Conservation (phyloP, 1,140 invertebrate species). For the Choristoneura fumiferana region DNA sequence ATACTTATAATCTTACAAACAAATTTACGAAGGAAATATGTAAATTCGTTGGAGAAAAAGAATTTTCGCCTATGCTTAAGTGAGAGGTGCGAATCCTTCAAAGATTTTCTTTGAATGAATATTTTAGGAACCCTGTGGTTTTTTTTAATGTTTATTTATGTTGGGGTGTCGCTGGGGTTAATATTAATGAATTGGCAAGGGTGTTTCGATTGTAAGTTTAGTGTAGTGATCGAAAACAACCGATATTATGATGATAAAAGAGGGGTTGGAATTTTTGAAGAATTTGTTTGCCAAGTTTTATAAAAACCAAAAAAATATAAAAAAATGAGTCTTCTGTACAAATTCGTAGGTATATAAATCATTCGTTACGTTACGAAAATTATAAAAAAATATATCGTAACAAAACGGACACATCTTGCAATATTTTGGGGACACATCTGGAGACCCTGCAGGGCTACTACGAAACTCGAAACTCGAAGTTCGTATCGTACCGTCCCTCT, state of each 20-base stretch:
- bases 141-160: slow-evolving; percentile 66
- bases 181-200: slow-evolving; percentile 41
- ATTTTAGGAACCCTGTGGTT: slow-evolving; percentile 54
- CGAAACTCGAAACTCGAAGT: no score
- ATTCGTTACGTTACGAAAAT: no score
- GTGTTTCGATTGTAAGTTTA: neutral
- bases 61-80: slow-evolving; percentile 39
- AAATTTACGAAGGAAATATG: slow-evolving; percentile 55
- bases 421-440: no score
- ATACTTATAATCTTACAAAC: slow-evolving; percentile 58
- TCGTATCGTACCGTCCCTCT: no score
- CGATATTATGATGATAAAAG: neutral
- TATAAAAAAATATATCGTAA: no score
- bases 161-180: slow-evolving; percentile 35
- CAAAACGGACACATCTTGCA: no score
- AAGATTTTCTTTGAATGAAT: slow-evolving; percentile 49
- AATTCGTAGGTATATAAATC: no score
- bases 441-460: no score
- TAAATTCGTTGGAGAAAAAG: slow-evolving; percentile 52
- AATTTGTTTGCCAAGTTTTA: no score
- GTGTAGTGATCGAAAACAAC: neutral
- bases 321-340: no score
- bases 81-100: slow-evolving; percentile 45
- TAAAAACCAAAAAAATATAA: no score
- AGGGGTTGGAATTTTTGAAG: no score